Percentiles rank a stretch among this genome's conserved stretches.
Conservation (phyloP, 2,797 vertebrate species). For the Spheniscus humboldti region DNA sequence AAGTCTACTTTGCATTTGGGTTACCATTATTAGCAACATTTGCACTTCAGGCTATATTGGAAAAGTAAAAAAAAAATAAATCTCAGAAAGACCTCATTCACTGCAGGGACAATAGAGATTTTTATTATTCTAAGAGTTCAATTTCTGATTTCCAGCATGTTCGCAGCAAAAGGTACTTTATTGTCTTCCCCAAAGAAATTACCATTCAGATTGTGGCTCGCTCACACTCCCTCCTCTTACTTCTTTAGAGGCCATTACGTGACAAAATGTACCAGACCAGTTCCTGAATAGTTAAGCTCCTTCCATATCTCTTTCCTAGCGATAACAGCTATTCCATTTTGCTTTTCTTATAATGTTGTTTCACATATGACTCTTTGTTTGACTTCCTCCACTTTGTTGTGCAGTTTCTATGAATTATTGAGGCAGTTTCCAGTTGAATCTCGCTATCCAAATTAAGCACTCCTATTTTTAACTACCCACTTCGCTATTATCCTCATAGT, state of each 20-base stretch:
- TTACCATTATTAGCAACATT: not conserved
- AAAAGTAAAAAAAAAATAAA: not conserved
- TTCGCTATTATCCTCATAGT: not conserved
- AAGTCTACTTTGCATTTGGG: not conserved
- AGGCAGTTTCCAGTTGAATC: not conserved
- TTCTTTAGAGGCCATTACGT: not conserved
- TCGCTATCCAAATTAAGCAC: not conserved
- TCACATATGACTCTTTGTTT: conserved; percentile 36
- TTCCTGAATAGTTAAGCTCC: not conserved
- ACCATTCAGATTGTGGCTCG: not conserved
- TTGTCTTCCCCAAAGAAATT: not conserved
- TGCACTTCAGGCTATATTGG: not conserved
- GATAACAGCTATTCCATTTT: conserved; percentile 21
- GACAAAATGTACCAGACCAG: not conserved
- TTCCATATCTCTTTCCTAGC: not conserved
- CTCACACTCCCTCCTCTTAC: not conserved
- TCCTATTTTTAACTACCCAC: not conserved
- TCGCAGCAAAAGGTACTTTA: not conserved
- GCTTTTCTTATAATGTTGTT: not conserved
- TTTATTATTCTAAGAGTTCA: not conserved
- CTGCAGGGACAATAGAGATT: not conserved
- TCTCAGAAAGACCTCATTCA: not conserved
- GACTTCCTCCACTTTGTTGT: conserved; percentile 34
- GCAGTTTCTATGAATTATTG: conserved; percentile 1
- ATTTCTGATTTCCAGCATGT: not conserved